Evolutionary conservation across 2,888 invertebrate genomes (phyloP), one percentile per base, ranked within the genome.

Genomic region (Xanthia togata): DNA sequence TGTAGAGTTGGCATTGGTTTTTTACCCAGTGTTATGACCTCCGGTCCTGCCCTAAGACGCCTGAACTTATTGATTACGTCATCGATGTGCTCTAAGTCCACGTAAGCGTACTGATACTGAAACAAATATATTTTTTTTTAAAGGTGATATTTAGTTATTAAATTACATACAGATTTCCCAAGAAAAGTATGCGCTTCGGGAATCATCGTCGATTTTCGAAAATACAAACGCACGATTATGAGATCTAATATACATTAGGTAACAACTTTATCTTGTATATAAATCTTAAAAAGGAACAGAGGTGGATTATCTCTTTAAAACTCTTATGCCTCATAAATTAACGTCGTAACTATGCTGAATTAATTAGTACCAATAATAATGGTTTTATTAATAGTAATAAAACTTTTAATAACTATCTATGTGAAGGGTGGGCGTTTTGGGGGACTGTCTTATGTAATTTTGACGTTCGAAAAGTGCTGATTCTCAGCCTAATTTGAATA

Each of bases 41-140:
- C 0, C 3, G 60, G 26, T 62, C 2, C 14, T 26, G 14, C 38
- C 11, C 14, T 53, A 47, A 77, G 79, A n/a, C 77, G 84, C 5
- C 83, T 44, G 9, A 35, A 77, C 4, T 20, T 55, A 8, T 77
- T 50, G 20, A 83, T 14, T 3, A 73, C 9, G 0, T 73, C 26
- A n/a, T 70, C 70, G 20, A 83, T 0, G 2, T 73, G 31, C 14
- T 85, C 83, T 12, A 84, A 68, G 60, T 84, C 31, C 6, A 85
- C 72, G 59, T 79, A 85, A 5, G 83, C 85, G 20, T 84, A 85
- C 26, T 83, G 74, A 47, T 75, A 77, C 83, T 83, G 53, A 47
- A 85, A 78, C 1, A 67, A 68, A 67, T 23, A 31, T 20, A 20
- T 47, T 44, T 6, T 6, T 41, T 63, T 26, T 38, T 5, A n/a